Base-by-base conservation (phyloP, 2,797 vertebrate species). In the Eidolon dupreanum region DNA sequence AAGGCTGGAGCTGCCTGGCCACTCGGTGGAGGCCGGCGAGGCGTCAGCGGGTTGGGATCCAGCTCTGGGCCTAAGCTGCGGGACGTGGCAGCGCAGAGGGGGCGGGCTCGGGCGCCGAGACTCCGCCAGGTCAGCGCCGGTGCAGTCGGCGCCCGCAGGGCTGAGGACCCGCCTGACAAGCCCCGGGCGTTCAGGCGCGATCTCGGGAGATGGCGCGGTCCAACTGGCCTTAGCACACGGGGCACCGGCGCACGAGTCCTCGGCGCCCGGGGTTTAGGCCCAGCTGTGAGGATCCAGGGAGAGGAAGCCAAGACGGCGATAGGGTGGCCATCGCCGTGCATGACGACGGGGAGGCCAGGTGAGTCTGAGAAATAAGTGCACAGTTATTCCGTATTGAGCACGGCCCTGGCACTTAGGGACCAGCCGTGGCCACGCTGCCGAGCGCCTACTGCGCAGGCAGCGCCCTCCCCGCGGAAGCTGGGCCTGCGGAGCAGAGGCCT, bases 281-380 rank as follows among this genome's bases (percentile, higher is more conserved):
- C 93, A n/a, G 46, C 38, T 26, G 71, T 22, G 93, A 82, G 28
- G 61, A 65, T 59, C 66, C 49, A 4, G 51, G 1, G 36, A 41
- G 8, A 24, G 51, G 55, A 82, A 71, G 75, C 75, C 82, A 33
- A n/a, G 46, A 12, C 83, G 20, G 86, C 79, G 12, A 61, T 66
- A 90, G 83, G 49, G 63, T 17, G 57, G 77, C 97, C 90, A n/a
- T 41, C 55, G 24, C 75, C 71, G 36, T 61, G 59, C 49, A 0
- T 9, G 33, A 66, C 12, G 65, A 63, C 81, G 63, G 84, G 73
- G 33, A 93, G 51, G 78, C 92, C 88, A 71, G 92, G 96, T 92
- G 68, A 86, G 88, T 97, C 92, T 83, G 90, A 82, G 88, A 82
- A 96, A 65, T 57, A 78, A 96, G 53, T 94, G 79, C 63, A 66